Evolutionary conservation across 2,113 vertebrate genomes (phyloP).

Genomic region (Eupsittula cactorum): DNA sequence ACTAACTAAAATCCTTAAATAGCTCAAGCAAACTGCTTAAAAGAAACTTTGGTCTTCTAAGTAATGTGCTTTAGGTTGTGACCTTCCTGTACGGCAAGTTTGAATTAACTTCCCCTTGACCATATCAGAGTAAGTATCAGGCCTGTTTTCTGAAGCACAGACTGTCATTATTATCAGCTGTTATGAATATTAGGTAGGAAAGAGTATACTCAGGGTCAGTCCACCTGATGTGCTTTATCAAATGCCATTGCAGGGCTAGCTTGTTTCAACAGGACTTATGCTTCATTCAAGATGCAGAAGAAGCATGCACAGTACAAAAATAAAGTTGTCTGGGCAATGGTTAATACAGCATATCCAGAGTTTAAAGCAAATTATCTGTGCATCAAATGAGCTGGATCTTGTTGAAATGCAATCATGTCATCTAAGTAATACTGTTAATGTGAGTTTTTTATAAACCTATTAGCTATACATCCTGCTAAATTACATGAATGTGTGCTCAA

Average conservation of each 20-base stretch:
- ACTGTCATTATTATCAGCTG: not conserved
- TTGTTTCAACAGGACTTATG: not conserved
- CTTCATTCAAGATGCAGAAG: not conserved
- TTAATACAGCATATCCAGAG: not conserved
- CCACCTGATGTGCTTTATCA: not conserved
- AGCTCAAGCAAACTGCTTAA: not conserved
- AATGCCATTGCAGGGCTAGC: not conserved
- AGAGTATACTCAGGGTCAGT: not conserved
- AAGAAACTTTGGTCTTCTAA: not conserved
- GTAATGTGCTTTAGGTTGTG: not conserved
- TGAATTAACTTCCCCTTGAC: not conserved
- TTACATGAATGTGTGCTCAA: not conserved
- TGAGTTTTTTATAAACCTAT: conserved; percentile 40
- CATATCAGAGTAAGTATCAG: not conserved
- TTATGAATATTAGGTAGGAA: not conserved
- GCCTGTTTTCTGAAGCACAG: accelerated
- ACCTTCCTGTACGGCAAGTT: not conserved
- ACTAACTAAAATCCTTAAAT: not conserved
- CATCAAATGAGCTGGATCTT: conserved; percentile 36
- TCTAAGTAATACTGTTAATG: conserved; percentile 35
- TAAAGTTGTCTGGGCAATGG: not conserved
- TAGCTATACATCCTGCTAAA: conserved; percentile 11
- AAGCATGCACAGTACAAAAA: not conserved
- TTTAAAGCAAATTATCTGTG: conserved; percentile 20
- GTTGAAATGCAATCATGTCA: conserved; percentile 20